Percentiles rank a stretch among this genome's conserved stretches.
These are phyloP conservation scores for Polylopha cassiicola DNA, from an alignment of 2,888 invertebrate species.

Conservation along the genomic window DNA sequence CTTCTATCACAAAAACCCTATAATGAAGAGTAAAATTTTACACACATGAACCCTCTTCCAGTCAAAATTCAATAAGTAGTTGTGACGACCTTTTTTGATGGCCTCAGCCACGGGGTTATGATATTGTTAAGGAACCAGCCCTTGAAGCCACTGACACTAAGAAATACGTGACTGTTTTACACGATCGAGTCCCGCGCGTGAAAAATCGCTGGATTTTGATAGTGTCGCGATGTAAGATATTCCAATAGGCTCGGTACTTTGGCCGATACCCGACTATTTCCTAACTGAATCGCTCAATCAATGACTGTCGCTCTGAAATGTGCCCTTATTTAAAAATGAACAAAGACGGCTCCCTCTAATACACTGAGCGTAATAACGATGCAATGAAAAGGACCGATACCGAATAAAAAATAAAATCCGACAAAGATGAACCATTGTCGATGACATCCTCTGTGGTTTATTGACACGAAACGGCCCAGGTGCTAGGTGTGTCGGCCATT, in stretches of 20 bases:
- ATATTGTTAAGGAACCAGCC: constrained; percentile 51
- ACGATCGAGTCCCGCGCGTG: constrained; percentile 40
- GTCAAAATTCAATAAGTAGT: constrained; percentile 49
- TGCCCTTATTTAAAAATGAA: too few relatives aligned
- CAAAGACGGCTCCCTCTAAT: too few relatives aligned
- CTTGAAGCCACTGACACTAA: constrained; percentile 52
- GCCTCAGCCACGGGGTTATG: constrained; percentile 45
- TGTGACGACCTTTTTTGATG: constrained; percentile 31
- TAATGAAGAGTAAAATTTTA: constrained; percentile 35
- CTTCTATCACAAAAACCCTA: neutral
- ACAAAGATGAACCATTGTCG: constrained; percentile 1
- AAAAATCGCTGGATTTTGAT: constrained; percentile 47
- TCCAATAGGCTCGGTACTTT: constrained; percentile 51
- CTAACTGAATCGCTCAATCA: constrained; percentile 55
- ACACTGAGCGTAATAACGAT: too few relatives aligned
- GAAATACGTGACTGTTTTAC: constrained; percentile 62
- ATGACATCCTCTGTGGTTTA: constrained; percentile 21
- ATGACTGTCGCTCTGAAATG: neutral
- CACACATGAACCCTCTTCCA: constrained; percentile 45
- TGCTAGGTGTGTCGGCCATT: constrained; percentile 36
- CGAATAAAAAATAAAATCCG: neutral
- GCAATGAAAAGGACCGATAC: neutral
- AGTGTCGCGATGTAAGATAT: constrained; percentile 49
- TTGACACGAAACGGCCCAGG: constrained; percentile 29
- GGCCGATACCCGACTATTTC: constrained; percentile 29